Percentiles rank a stretch among this genome's conserved stretches.
phyloP scores from a whole-genome alignment of 2,888 invertebrate genomes.

The Frankliniella intonsa region DNA sequence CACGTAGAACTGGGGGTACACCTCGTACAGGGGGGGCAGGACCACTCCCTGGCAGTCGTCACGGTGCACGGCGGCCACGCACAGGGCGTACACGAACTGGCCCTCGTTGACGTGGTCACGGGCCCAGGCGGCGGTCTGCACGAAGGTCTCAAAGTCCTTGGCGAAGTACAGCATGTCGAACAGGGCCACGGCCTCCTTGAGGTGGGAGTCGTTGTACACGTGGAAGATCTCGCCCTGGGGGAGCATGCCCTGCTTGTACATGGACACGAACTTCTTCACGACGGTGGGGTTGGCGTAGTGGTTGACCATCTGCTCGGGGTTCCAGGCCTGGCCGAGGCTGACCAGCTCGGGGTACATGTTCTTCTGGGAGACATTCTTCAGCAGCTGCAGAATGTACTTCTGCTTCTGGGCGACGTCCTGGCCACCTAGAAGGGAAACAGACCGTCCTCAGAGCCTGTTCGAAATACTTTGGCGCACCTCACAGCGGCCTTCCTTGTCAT shows the following conservation, averaged over 20 bases:
- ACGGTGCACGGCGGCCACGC: constrained; percentile 53
- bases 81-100: constrained; percentile 55
- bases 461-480: no score
- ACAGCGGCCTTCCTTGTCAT: no score
- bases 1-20: constrained; percentile 47
- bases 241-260: constrained; percentile 55
- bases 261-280: constrained; percentile 54
- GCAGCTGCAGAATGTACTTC: constrained; percentile 24
- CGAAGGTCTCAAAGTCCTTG: constrained; percentile 65
- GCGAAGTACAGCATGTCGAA: constrained; percentile 65
- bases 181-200: constrained; percentile 58
- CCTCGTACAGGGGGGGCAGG: constrained; percentile 56
- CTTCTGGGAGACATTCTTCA: constrained; percentile 13
- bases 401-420: constrained; percentile 10
- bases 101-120: constrained; percentile 54
- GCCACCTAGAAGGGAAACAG: neutral
- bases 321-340: neutral
- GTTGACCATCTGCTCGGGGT: neutral
- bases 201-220: constrained; percentile 56
- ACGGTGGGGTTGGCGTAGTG: constrained; percentile 48
- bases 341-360: constrained; percentile 24
- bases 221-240: constrained; percentile 59
- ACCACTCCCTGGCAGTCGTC: constrained; percentile 52
- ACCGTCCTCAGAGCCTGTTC: neutral
- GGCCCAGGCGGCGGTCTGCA: constrained; percentile 53